phyloP scores from a whole-genome alignment of 2,888 invertebrate genomes.

The Orgyia antiqua region DNA sequence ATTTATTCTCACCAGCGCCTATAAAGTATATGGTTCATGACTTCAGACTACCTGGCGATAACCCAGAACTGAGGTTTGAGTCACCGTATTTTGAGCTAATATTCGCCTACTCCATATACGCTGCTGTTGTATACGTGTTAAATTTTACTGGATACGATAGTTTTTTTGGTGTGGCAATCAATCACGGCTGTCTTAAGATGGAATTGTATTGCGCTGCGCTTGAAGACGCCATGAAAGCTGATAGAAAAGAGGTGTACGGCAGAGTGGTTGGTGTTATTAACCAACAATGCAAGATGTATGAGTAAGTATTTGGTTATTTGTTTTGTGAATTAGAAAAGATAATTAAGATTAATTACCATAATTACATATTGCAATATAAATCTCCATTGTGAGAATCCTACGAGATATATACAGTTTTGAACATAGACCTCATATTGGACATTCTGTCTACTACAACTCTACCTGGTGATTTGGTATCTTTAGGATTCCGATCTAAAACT shows the following conservation, averaged over 20 bases:
- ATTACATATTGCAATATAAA: not conserved
- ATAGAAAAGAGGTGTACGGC: slow-evolving; percentile 8
- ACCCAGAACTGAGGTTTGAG: slow-evolving; percentile 31
- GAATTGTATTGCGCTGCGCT: slow-evolving; percentile 37
- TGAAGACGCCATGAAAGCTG: slow-evolving; percentile 34
- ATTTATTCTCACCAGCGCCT: slow-evolving; percentile 24
- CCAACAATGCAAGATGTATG: slow-evolving; percentile 39
- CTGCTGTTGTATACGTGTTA: slow-evolving; percentile 26
- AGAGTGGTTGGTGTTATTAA: slow-evolving; percentile 35
- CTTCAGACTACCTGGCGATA: slow-evolving; percentile 30
- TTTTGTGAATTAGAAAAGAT: not conserved
- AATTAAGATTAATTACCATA: not conserved
- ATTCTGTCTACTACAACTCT: no score
- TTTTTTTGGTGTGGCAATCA: slow-evolving; percentile 42
- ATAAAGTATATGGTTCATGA: slow-evolving; percentile 50
- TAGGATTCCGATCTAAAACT: no score
- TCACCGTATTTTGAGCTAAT: slow-evolving; percentile 45
- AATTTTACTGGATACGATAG: slow-evolving; percentile 51
- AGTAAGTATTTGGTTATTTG: slow-evolving; percentile 26
- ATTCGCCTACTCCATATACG: slow-evolving; percentile 36
- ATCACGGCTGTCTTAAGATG: slow-evolving; percentile 56
- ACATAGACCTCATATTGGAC: no score
- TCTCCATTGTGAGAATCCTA: no score
- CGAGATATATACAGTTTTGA: no score
- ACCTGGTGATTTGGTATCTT: no score